These are phyloP conservation scores for Diplosoma virens DNA, from an alignment of 23 tunicate species.

Conservation along the genomic window DNA sequence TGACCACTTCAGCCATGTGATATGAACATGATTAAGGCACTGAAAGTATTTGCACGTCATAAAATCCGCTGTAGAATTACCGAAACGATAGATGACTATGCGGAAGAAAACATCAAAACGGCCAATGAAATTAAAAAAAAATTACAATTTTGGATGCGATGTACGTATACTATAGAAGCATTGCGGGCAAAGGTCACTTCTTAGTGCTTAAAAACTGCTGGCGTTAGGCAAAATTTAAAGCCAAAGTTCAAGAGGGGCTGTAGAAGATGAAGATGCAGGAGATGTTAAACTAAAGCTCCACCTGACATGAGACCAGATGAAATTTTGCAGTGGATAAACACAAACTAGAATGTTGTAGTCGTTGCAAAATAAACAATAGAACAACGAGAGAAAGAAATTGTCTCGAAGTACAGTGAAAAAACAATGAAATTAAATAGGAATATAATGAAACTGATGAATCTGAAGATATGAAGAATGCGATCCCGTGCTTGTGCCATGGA, in stretches of 20 bases:
- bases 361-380: neutral
- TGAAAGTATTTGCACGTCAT: neutral
- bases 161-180: neutral
- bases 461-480: neutral
- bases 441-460: neutral
- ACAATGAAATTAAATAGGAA: neutral
- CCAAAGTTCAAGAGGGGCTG: too few species aligned
- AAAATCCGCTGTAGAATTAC: neutral
- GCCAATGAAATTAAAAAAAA: neutral
- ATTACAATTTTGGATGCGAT: neutral
- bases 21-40: neutral
- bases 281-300: neutral
- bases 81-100: neutral
- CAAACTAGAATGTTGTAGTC: neutral
- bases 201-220: neutral
- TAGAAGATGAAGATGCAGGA: neutral
- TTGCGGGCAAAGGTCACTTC: neutral
- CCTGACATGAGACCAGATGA: neutral
- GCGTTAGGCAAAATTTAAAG: too few species aligned
- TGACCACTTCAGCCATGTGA: too few species aligned
- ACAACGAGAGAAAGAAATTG: neutral
- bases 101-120: neutral
- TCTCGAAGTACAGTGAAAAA: neutral
- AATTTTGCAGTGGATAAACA: neutral
- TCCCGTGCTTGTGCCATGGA: neutral